Evolutionary conservation across 2,888 invertebrate genomes (phyloP), one percentile per base, ranked within the genome.

Genomic region (Acholoe squamosa): DNA sequence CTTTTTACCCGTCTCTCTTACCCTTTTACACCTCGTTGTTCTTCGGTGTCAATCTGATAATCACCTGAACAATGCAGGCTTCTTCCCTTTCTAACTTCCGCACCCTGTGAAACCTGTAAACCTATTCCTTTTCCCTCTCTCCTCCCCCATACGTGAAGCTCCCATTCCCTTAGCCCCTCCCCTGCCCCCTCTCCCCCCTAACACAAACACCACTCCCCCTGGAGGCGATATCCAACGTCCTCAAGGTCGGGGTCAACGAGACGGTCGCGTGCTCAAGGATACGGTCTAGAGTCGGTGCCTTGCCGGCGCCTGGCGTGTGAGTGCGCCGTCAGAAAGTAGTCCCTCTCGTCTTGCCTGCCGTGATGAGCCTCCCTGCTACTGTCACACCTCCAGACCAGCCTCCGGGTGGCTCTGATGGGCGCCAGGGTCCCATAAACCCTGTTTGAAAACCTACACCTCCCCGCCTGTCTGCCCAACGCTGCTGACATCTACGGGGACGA

Each of bases 391-490:
- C 28, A 25, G 25, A 14, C 28, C 31, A 1, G 14, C 71, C 71
- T 28, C 71, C 25, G 71, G 25, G 71, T 0, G 71, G 25, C 28
- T 71, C 1, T 61, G 61, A 71, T 25, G 71, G 71, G 71, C 28
- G 28, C 28, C 25, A 14, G 71, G 25, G 71, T 28, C 25, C 61
- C 71, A n/a, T 71, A 71, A 71, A 71, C 5, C 25, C 71, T 71
- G 71, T 71, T 71, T 71, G 71, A 71, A 28, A 71, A 71, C 25
- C 71, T 71, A 71, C 80, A 80, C 80, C 80, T 43, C 16, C 25
- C 76, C 25, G 14, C 25, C 25, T 71, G 7, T 71, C 76, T 31
- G n/a, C 25, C 76, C 76, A 28, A 25, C 76, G 1, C 16, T 28
- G 22, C 61, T 25, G n/a, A 19, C 61, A n/a, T 19, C 61, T 19